Base-by-base conservation (phyloP, 1,140 invertebrate genomes). In the Nomia melanderi region DNA sequence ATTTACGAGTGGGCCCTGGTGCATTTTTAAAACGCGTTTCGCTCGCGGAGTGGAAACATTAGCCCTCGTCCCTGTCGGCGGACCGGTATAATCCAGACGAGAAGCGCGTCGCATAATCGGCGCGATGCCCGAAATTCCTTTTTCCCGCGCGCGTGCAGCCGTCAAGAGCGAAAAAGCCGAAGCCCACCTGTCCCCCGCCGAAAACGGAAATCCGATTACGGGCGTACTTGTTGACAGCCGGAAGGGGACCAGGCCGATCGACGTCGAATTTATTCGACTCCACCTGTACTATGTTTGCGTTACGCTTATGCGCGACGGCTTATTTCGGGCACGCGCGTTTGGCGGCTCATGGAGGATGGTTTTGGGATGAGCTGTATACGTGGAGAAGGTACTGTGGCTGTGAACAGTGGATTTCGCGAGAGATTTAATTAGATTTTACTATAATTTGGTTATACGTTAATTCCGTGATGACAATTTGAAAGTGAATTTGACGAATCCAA, bases 1-100 rank as follows among this genome's bases (percentile, higher is more conserved):
- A 86, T 86, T 84, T 83, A 75, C 78, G 77, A 83, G 71, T 77
- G 41, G 53, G 79, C 71, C 84, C 56, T 31, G 71, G 23, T 71
- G 70, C 73, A 86, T 86, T 86, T 83, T 82, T 77, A 81, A 86
- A 56, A 25, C 59, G n/a, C 67, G 57, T 25, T 60, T 63, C 44
- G 57, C 9, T 39, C 53, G 31, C 23, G 60, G 65, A 29, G 56
- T 77, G 64, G 54, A 70, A 83, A 81, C 73, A 78, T 86, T 83
- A 85, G 73, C 73, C 59, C 53, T n/a, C 47, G 59, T 60, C 25
- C 25, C 53, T 63, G 60, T 75, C 50, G 70, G 7, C 72, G 53
- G 53, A 39, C 82, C 39, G 65, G 81, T 67, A 82, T 75, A 82
- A 83, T 75, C 80, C 80, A 73, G 80, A 82, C 54, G 59, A 59